phyloP scores from a whole-genome alignment of 2,113 vertebrate species.

The Planiliza haematocheilus region DNA sequence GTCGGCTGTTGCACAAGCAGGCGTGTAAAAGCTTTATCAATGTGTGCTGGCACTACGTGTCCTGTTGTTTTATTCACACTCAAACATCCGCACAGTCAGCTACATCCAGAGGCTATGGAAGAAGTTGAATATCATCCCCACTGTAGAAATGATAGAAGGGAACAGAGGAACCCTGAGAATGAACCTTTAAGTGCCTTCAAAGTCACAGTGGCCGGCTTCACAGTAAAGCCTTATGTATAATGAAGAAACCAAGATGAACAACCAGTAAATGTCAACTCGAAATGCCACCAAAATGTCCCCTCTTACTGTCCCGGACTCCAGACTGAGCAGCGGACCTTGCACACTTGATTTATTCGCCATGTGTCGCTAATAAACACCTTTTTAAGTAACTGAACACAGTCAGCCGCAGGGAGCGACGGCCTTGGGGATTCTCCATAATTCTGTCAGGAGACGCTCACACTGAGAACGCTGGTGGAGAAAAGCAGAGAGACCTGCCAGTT shows the following conservation, averaged over 20 bases:
- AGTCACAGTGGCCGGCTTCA: not conserved
- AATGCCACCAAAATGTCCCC: conserved; percentile 38
- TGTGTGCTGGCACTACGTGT: too few relatives aligned
- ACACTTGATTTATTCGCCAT: not conserved
- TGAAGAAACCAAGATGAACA: conserved; percentile 13
- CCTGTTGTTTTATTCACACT: too few relatives aligned
- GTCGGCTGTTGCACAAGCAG: too few relatives aligned
- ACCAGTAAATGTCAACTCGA: conserved; percentile 47
- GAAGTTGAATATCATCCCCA: not conserved
- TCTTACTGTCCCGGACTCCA: not conserved
- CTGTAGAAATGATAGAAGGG: not conserved
- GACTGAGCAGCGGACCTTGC: not conserved
- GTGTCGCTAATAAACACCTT: not conserved
- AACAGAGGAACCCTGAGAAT: not conserved
- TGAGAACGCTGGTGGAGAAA: not conserved
- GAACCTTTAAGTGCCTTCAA: not conserved
- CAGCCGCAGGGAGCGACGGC: conserved; percentile 16
- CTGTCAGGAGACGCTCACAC: not conserved
- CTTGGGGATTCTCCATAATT: conserved; percentile 21
- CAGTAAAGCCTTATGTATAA: conserved; percentile 12
- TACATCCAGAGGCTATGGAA: not conserved
- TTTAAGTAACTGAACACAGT: not conserved
- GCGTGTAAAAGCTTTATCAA: too few relatives aligned
- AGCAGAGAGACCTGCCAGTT: conserved; percentile 20
- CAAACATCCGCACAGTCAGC: too few relatives aligned